A percentile compares a stretch with the other conserved stretches of the same genome.
Conservation (phyloP, 2,888 invertebrate genomes). For the Electrophaes corylata region DNA sequence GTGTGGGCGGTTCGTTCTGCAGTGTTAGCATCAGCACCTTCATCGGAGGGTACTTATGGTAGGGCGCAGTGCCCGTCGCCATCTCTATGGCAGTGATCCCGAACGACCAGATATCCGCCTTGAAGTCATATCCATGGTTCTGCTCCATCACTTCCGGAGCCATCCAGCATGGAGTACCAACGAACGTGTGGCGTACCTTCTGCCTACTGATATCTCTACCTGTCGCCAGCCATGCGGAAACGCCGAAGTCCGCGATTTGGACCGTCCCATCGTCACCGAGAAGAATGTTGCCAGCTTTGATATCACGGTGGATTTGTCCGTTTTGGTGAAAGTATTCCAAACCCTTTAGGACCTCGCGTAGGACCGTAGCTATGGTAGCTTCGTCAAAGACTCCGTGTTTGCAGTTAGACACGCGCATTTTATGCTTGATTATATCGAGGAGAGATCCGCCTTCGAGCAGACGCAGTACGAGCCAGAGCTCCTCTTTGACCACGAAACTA, state of each 20-base stretch:
- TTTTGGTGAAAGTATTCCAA: conserved; percentile 99
- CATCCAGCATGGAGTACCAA: conserved; percentile 99
- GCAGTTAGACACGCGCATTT: conserved; percentile 95
- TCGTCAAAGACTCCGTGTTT: conserved; percentile 99
- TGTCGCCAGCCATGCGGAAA: conserved; percentile 99
- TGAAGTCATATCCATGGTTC: conserved; percentile 99
- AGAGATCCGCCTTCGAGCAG: conserved; percentile 97
- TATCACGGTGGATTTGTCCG: conserved; percentile 96
- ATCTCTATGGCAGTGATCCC: conserved; percentile 99
- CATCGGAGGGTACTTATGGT: conserved; percentile 99
- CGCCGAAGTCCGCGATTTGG: conserved; percentile 99
- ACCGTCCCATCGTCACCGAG: conserved; percentile 99
- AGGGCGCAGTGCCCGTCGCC: conserved; percentile 99
- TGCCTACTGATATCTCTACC: conserved; percentile 97
- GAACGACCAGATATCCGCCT: conserved; percentile 93
- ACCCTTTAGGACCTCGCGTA: conserved; percentile 98
- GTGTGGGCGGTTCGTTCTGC: conserved; percentile 98
- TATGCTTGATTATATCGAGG: conserved; percentile 97
- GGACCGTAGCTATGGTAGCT: conserved; percentile 98
- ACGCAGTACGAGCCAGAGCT: conserved; percentile 98
- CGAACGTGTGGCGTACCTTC: conserved; percentile 99
- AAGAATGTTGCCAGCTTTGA: conserved; percentile 89
- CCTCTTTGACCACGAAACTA: conserved; percentile 98
- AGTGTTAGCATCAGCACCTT: conserved; percentile 99
- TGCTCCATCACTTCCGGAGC: conserved; percentile 99